Percentiles rank a stretch among this genome's conserved stretches.
Evolutionary conservation across 2,888 invertebrate species (phyloP).

Genomic region (Notodonta dromedarius): DNA sequence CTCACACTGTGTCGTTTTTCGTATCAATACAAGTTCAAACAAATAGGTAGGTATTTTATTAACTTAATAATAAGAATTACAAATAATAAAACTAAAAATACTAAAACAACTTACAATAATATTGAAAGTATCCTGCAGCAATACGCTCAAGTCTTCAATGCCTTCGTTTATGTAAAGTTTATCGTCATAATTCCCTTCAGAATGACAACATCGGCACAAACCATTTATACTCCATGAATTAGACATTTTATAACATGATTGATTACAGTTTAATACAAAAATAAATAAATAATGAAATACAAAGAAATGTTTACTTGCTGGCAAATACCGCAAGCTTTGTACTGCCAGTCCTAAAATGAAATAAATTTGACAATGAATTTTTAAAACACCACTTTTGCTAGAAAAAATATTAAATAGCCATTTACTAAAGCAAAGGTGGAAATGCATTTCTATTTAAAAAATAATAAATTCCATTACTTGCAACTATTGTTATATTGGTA

Average conservation of each 20-base stretch:
- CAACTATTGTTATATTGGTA: too few species aligned
- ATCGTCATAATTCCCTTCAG: constrained; percentile 50
- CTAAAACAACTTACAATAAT: constrained; percentile 50
- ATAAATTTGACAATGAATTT: not conserved
- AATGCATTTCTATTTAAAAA: too few species aligned
- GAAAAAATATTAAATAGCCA: too few species aligned
- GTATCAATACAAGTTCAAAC: too few species aligned
- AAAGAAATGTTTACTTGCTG: not conserved
- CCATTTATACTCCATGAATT: constrained; percentile 46
- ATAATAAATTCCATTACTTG: too few species aligned
- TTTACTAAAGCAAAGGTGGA: too few species aligned
- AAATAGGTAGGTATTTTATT: too few species aligned
- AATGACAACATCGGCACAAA: constrained; percentile 66
- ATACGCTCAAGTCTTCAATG: constrained; percentile 45
- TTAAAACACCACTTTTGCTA: not conserved
- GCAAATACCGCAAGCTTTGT: not conserved
- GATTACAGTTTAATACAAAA: not conserved
- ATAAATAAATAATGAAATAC: not conserved
- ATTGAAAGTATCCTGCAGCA: constrained; percentile 56
- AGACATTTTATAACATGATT: constrained; percentile 35
- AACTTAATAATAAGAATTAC: too few species aligned
- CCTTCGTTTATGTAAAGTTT: constrained; percentile 42
- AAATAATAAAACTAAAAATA: too few species aligned
- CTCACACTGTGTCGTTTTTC: too few species aligned
- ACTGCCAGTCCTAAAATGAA: not conserved